phyloP scores from a whole-genome alignment of 1,140 invertebrate species.

The Drosophila athabasca region DNA sequence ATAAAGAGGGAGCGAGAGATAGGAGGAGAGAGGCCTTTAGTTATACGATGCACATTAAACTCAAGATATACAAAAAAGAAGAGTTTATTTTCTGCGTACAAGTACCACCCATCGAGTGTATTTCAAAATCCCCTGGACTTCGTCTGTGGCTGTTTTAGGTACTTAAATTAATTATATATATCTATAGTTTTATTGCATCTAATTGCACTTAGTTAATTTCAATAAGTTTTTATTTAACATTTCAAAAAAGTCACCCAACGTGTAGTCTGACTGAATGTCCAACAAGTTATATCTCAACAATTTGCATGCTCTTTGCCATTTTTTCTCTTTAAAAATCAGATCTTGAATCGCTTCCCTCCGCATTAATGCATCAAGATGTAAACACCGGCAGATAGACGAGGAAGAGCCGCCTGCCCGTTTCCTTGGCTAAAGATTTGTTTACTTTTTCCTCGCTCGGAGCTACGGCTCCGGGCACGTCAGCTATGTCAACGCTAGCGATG shows the following conservation, averaged over 20 bases:
- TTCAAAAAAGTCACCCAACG: background rate
- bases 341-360: slow-evolving; percentile 9
- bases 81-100: no score
- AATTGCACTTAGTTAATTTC: no score
- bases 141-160: no score
- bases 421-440: slow-evolving; percentile 51
- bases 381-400: slow-evolving; percentile 20
- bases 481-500: slow-evolving; percentile 42
- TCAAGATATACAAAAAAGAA: no score
- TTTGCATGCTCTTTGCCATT: slow-evolving; percentile 11
- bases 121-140: no score
- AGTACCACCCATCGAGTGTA: no score
- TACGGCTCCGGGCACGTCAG: slow-evolving; percentile 35
- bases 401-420: background rate
- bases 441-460: slow-evolving; percentile 46
- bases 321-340: slow-evolving; percentile 38
- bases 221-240: background rate
- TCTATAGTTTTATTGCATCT: no score
- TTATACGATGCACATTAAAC: no score
- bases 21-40: no score
- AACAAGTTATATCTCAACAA: slow-evolving; percentile 31
- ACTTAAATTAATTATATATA: no score
- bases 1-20: no score
- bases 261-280: slow-evolving; percentile 13
- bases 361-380: slow-evolving; percentile 46